A percentile compares a stretch with the other conserved stretches of the same genome.
phyloP scores from a whole-genome alignment of 2,113 vertebrate genomes.

The Paracanthobrama guichenoti region DNA sequence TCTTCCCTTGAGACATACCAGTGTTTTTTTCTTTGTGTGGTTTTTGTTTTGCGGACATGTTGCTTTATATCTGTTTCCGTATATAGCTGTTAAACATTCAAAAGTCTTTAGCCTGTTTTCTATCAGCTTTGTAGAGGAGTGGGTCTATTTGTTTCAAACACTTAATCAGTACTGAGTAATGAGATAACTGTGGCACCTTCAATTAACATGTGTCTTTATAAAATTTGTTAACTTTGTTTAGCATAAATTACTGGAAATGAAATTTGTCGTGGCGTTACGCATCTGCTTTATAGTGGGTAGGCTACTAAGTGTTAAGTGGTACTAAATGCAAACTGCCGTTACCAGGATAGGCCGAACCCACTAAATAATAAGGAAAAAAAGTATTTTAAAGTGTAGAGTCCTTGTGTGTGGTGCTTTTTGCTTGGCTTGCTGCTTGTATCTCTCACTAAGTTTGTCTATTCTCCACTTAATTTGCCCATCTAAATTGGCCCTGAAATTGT shows the following conservation, averaged over 20 bases:
- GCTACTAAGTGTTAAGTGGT: no score
- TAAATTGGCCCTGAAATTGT: conserved; percentile 43
- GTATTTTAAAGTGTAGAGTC: not conserved
- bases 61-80: not conserved
- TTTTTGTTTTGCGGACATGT: not conserved
- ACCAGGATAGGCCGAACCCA: not conserved
- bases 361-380: not conserved
- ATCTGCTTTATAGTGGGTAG: not conserved
- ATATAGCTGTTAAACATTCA: not conserved
- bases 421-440: not conserved
- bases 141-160: not conserved
- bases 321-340: not conserved
- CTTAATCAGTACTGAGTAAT: conserved; percentile 25
- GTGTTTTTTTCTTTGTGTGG: not conserved
- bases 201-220: conserved; percentile 10
- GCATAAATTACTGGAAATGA: conserved; percentile 16
- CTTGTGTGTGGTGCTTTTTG: not conserved
- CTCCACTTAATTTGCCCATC: not conserved
- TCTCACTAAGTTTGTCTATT: not conserved
- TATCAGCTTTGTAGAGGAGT: not conserved
- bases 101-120: conserved; percentile 8
- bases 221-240: not conserved
- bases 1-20: not conserved
- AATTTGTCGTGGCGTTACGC: conserved; percentile 12
- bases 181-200: conserved; percentile 6